phyloP scores from a whole-genome alignment of 2,888 invertebrate genomes.

The Dimorphilus gyrociliatus region DNA sequence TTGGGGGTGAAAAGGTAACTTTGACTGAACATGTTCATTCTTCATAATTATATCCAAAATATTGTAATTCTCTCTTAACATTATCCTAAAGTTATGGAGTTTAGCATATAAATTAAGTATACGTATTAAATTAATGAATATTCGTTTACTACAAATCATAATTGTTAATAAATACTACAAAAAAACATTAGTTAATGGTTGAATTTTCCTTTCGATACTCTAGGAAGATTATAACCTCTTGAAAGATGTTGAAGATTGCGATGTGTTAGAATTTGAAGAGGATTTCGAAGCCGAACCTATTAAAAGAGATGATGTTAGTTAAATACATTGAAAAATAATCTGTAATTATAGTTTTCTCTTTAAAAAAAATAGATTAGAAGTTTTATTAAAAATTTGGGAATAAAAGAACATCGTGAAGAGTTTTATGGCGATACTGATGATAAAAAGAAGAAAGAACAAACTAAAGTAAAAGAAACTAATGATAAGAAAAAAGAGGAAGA shows the following conservation, averaged over 20 bases:
- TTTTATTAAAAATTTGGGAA: neutral
- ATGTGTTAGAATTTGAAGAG: conserved; percentile 13
- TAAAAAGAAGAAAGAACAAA: conserved; percentile 3
- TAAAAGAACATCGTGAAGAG: too few species aligned
- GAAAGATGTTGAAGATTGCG: conserved; percentile 15
- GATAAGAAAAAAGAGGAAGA: neutral
- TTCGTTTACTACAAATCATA: too few species aligned
- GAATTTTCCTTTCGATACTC: too few species aligned
- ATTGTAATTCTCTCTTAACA: too few species aligned
- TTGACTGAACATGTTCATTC: too few species aligned
- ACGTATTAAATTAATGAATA: too few species aligned
- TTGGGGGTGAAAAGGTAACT: conserved; percentile 7
- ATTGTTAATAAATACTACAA: too few species aligned
- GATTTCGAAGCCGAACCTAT: conserved; percentile 20
- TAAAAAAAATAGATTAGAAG: neutral
- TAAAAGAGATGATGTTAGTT: conserved; percentile 19
- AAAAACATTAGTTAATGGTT: too few species aligned
- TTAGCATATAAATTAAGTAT: too few species aligned
- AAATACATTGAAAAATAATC: neutral
- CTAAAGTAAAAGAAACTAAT: conserved; percentile 2
- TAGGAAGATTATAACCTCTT: conserved; percentile 22
- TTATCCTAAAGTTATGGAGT: too few species aligned
- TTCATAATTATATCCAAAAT: too few species aligned
- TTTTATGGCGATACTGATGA: too few species aligned
- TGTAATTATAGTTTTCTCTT: neutral